Evolutionary conservation across 2,888 invertebrate species (phyloP).

Genomic region (Gryllus longicercus): DNA sequence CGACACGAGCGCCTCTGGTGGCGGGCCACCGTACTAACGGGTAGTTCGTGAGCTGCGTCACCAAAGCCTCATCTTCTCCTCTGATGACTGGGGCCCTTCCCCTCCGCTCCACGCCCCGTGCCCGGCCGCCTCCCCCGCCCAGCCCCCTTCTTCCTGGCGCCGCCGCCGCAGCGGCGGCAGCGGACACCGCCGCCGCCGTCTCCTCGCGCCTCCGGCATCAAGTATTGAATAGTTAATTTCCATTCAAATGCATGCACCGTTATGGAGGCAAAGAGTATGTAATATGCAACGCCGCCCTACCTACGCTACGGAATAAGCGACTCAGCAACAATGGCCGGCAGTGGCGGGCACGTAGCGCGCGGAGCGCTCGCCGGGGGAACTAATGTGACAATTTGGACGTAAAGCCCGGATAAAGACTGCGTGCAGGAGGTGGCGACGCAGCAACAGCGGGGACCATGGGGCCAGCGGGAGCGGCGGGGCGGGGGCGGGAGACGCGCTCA

Average conservation of each 20-base stretch:
- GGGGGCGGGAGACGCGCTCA: neutral
- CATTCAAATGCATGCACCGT: constrained; percentile 41
- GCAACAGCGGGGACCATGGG: neutral
- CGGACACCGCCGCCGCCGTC: constrained; percentile 17
- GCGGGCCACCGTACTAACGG: constrained; percentile 27
- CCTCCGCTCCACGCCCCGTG: neutral
- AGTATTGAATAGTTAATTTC: constrained; percentile 45
- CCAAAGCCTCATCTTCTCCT: constrained; percentile 26
- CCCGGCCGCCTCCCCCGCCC: neutral
- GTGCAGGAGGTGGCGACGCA: neutral
- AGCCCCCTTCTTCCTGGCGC: constrained; percentile 25
- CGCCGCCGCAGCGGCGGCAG: constrained; percentile 36
- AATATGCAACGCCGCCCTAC: constrained; percentile 28
- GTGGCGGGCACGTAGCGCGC: neutral
- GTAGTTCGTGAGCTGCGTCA: constrained; percentile 28
- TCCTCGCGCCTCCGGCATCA: constrained; percentile 41
- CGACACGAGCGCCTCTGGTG: neutral
- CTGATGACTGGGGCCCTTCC: constrained; percentile 21
- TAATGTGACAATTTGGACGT: constrained; percentile 17
- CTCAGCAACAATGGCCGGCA: constrained; percentile 10
- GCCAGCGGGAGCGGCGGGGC: neutral
- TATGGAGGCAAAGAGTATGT: constrained; percentile 23
- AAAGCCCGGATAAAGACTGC: constrained; percentile 17
- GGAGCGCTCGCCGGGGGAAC: neutral
- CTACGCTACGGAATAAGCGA: constrained; percentile 6